Evolutionary conservation across 2,797 vertebrate species (phyloP), one percentile per base, ranked within the genome.

Genomic region (Catamblyrhynchus diadema): DNA sequence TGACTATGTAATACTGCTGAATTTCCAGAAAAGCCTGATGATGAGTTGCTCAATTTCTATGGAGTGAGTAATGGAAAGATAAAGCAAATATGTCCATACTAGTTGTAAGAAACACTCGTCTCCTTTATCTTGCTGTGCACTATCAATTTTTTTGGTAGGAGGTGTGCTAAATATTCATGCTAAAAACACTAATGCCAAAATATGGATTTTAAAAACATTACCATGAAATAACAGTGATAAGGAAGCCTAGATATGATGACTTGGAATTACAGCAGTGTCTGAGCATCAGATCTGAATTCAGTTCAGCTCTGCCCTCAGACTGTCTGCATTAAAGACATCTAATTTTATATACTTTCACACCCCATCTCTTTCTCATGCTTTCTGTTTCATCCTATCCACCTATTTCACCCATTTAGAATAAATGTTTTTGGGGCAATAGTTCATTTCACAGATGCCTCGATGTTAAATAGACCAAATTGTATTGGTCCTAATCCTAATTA

Each of bases 151-250:
- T 88, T 88, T 64, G 9, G 22, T 65, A 69, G 50, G 22, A 84
- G 17, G 30, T 71, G 42, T 60, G 54, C 54, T 89, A 74, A 95
- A 71, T 90, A 75, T 39, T 87, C 41, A 37, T 79, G 41, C 70
- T 88, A 62, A 92, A 96, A 94, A 45, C 33, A 88, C 7, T 6
- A 23, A 69, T 92, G 39, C 32, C 44, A 77, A 90, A 66, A 39
- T 56, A 54, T 1, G 6, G 70, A 75, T 90, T 92, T 84, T 32
- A 56, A 82, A 84, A 88, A 73, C 6, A 50, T 61, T 50, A 67
- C 33, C n/a, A n/a, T 81, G 47, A 78, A 84, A 62, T 57, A 82
- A 50, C 8, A 71, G 25, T 42, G 22, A 61, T 47, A 73, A 70
- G 33, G 56, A 82, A 89, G 12, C 33, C 51, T 86, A 89, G 33